phyloP scores from a whole-genome alignment of 64 coral and sea anemone genomes.

The Dendrophyllia cribrosa region DNA sequence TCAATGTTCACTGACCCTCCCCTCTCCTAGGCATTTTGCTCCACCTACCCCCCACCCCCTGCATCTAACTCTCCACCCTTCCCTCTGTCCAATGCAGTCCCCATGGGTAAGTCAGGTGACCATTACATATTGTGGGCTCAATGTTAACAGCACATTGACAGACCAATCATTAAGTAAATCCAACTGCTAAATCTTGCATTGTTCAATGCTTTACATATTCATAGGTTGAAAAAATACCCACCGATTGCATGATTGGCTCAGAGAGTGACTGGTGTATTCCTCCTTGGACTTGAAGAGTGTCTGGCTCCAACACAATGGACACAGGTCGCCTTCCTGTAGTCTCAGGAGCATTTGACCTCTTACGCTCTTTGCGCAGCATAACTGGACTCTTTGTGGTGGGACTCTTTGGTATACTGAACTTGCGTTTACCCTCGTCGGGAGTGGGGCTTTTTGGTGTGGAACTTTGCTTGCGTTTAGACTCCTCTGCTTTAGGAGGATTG shows the following conservation, averaged over 20 bases:
- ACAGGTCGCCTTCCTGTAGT: slow-evolving; percentile 20
- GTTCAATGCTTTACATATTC: too few relatives aligned
- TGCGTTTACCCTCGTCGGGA: too few relatives aligned
- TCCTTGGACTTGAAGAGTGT: slow-evolving; percentile 1
- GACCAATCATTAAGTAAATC: too few relatives aligned
- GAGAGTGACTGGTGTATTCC: background rate
- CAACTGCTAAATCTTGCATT: too few relatives aligned
- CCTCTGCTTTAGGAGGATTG: slow-evolving; percentile 74
- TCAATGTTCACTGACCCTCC: too few relatives aligned
- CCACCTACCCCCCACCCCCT: too few relatives aligned
- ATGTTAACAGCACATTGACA: too few relatives aligned
- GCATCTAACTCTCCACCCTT: too few relatives aligned
- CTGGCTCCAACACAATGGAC: slow-evolving; percentile 31
- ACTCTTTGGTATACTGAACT: slow-evolving; percentile 20
- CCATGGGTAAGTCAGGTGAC: too few relatives aligned
- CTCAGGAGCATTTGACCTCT: slow-evolving; percentile 4
- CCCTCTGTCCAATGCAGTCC: too few relatives aligned
- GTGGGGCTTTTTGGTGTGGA: slow-evolving; percentile 42
- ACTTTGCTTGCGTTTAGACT: slow-evolving; percentile 42
- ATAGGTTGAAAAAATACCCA: background rate
- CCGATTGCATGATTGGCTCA: slow-evolving; percentile 24
- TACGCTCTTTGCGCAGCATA: background rate
- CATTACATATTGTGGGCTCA: too few relatives aligned
- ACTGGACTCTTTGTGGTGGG: slow-evolving; percentile 1
- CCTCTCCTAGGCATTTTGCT: too few relatives aligned